Percentiles rank a stretch among this genome's conserved stretches.
Conservation (phyloP, 2,113 vertebrate species). For the Montifringilla adamsi region DNA sequence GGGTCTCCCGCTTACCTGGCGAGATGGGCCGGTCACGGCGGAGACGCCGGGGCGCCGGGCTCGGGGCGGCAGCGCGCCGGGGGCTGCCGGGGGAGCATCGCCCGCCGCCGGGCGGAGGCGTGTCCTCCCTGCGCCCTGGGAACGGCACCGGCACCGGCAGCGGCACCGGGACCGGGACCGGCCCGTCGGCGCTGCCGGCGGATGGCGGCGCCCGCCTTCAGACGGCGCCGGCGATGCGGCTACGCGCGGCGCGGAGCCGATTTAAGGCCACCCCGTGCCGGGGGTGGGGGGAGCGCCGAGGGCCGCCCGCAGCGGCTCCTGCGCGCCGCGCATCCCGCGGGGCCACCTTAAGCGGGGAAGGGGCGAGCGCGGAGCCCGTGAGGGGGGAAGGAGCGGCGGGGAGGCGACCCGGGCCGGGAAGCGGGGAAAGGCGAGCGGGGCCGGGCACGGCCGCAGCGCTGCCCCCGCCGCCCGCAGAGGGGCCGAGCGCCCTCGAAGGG, state of each 20-base stretch:
- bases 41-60: neutral
- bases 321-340: conserved; percentile 1
- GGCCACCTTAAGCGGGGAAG: conserved; percentile 54
- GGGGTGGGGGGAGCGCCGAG: conserved; percentile 6
- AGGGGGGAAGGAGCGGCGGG: neutral
- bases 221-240: conserved; percentile 20
- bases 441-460: neutral
- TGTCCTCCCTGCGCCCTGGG: neutral
- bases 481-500: neutral
- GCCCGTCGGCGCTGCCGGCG: neutral
- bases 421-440: neutral
- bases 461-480: neutral
- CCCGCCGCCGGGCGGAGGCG: neutral
- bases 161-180: neutral
- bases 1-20: conserved; percentile 36
- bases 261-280: conserved; percentile 42
- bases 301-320: neutral
- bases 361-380: neutral
- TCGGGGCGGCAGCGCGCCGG: neutral
- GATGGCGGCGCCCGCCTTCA: conserved; percentile 6
- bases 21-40: conserved; percentile 6
- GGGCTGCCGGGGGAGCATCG: neutral
- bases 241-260: neutral
- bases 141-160: neutral
- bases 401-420: neutral